Evolutionary conservation across 2,113 vertebrate species (phyloP).

Genomic region (Hystrix brachyura): DNA sequence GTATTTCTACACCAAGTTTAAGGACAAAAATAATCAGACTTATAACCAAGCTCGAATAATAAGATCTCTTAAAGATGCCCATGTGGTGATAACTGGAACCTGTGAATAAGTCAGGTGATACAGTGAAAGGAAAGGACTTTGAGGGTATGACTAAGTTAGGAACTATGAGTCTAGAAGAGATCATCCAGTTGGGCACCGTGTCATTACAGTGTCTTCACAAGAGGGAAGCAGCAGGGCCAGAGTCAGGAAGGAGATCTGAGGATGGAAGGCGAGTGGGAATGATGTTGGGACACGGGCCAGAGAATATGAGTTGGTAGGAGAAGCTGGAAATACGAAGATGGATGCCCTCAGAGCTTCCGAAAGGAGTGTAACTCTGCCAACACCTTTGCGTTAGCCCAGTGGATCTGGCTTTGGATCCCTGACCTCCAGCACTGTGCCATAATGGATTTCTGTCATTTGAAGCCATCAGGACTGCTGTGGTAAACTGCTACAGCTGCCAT

Average conservation of each 20-base stretch:
- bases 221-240: not conserved
- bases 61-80: not conserved
- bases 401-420: not conserved
- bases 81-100: too few species aligned
- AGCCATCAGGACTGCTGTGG: not conserved
- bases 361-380: not conserved
- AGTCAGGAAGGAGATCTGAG: not conserved
- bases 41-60: not conserved
- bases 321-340: not conserved
- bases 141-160: not conserved
- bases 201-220: not conserved
- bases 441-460: not conserved
- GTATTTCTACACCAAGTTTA: not conserved
- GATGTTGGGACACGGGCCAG: not conserved
- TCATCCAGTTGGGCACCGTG: not conserved
- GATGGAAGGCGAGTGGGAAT: not conserved
- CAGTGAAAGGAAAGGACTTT: not conserved
- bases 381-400: not conserved
- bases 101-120: not conserved
- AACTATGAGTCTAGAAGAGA: not conserved
- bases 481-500: not conserved
- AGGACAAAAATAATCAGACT: not conserved
- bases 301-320: rapidly evolving
- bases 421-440: not conserved
- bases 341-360: not conserved